phyloP scores from a whole-genome alignment of 2,797 vertebrate species.

The Adelosebastes latens region DNA sequence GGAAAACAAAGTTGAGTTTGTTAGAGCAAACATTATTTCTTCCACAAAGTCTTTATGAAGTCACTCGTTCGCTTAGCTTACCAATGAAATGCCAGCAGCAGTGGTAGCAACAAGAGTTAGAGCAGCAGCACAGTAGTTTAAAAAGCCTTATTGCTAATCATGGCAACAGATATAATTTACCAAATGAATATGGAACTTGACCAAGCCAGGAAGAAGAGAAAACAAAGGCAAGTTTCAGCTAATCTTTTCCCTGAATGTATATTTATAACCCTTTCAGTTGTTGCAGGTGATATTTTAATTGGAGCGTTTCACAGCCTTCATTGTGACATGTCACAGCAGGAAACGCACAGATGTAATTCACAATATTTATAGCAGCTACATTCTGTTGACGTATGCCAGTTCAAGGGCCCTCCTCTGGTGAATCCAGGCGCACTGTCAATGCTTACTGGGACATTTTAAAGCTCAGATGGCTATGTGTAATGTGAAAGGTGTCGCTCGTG shows the following conservation, averaged over 20 bases:
- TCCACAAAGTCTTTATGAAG: not conserved
- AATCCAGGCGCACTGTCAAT: not conserved
- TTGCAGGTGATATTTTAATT: not conserved
- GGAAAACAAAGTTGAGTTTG: not conserved
- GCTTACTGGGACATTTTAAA: not conserved
- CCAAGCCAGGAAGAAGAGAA: not conserved
- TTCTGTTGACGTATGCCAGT: not conserved
- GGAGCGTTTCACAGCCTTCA: constrained; percentile 7
- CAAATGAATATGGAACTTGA: not conserved
- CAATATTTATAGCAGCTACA: constrained; percentile 15
- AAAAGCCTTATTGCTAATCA: not conserved
- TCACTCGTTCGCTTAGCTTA: not conserved
- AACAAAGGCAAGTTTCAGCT: too few species aligned
- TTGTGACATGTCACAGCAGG: not conserved
- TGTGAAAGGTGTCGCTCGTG: not conserved
- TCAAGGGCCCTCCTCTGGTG: not conserved
- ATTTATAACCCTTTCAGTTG: not conserved
- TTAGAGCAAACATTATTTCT: not conserved
- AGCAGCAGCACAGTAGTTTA: not conserved
- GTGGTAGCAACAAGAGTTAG: not conserved
- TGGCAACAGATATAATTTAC: not conserved
- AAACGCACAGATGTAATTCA: not conserved
- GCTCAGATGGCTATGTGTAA: not conserved
- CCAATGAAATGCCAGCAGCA: not conserved
- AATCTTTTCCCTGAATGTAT: not conserved